Percentiles rank a stretch among this genome's conserved stretches.
These are phyloP conservation scores for Oreortyx pictus DNA, from an alignment of 2,797 vertebrate species.

Conservation along the genomic window DNA sequence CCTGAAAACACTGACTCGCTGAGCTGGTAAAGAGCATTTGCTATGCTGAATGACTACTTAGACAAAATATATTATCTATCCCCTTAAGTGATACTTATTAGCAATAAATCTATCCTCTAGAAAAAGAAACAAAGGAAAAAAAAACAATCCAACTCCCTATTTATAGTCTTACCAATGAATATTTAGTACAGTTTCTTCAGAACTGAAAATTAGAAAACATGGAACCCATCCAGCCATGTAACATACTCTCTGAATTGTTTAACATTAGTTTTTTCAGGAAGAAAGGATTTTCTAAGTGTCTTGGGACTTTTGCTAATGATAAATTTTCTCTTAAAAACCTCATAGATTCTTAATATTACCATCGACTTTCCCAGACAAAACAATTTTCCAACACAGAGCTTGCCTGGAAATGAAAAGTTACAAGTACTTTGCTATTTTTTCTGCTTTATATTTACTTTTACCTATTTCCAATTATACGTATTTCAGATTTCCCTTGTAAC, in stretches of 20 bases:
- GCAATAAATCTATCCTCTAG: not conserved
- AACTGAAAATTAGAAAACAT: constrained; percentile 11
- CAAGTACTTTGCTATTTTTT: not conserved
- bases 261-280: not conserved
- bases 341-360: not conserved
- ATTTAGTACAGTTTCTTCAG: not conserved
- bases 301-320: not conserved
- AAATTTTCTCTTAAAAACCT: not conserved
- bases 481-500: not conserved
- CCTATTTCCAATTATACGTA: not conserved
- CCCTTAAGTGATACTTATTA: not conserved
- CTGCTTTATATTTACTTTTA: not conserved
- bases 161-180: not conserved
- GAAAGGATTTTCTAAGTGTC: not conserved
- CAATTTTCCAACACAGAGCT: not conserved
- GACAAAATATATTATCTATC: not conserved
- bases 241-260: constrained; percentile 3
- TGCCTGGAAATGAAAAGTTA: not conserved
- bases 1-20: constrained; percentile 11
- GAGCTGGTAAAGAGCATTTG: not conserved
- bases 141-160: not conserved
- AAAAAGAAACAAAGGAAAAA: not conserved
- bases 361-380: not conserved
- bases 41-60: not conserved
- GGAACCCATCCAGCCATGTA: not conserved